phyloP scores from a whole-genome alignment of 2,113 vertebrate genomes.

The Sturnira hondurensis region DNA sequence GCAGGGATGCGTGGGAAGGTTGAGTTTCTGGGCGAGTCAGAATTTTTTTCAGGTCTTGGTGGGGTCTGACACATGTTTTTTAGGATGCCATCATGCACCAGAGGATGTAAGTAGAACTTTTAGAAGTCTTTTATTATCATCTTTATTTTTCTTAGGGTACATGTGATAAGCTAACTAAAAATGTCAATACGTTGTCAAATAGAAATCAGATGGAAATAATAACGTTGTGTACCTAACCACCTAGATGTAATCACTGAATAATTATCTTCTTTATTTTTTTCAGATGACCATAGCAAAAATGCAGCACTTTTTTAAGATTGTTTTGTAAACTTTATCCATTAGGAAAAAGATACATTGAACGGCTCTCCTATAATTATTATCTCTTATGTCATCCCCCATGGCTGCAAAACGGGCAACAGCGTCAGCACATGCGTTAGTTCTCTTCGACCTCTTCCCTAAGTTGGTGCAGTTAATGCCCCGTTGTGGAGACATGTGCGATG shows the following conservation, averaged over 20 bases:
- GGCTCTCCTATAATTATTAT: fast-evolving
- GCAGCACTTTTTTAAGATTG: neutral
- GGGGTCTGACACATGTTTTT: fast-evolving
- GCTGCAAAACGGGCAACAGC: fast-evolving
- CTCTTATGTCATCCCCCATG: fast-evolving
- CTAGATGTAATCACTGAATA: too few species aligned
- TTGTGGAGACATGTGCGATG: neutral
- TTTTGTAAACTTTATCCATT: too few species aligned
- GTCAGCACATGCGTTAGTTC: too few species aligned
- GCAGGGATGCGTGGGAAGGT: fast-evolving
- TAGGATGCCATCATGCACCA: fast-evolving
- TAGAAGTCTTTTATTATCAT: neutral
- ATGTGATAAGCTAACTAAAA: neutral
- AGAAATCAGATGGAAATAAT: neutral
- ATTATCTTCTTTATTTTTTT: too few species aligned
- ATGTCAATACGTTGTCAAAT: neutral
- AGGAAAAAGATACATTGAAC: fast-evolving
- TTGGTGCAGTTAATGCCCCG: neutral
- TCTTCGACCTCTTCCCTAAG: fast-evolving
- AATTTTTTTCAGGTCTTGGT: too few species aligned
- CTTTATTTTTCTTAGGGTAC: neutral
- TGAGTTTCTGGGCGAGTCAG: neutral
- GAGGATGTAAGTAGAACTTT: neutral
- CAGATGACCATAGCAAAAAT: neutral
- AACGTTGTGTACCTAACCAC: neutral